phyloP scores from a whole-genome alignment of 2,888 invertebrate genomes.

The Chrysotoxum bicinctum region DNA sequence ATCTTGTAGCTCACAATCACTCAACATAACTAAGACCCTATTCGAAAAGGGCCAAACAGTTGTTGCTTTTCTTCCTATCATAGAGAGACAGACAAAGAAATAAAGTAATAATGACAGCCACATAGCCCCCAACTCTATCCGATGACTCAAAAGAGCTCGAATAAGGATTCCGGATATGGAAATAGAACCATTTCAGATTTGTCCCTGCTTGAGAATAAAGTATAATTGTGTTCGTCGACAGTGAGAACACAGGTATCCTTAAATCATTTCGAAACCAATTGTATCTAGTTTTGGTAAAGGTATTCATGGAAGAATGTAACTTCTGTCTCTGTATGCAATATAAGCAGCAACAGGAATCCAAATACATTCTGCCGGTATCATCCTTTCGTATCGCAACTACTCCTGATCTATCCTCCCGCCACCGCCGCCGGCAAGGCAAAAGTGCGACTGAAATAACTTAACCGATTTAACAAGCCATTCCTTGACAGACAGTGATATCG shows the following conservation, averaged over 20 bases:
- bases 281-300: conserved; percentile 28
- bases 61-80: background rate
- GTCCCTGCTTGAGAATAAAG: conserved; percentile 39
- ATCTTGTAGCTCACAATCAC: background rate
- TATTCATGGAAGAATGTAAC: conserved; percentile 10
- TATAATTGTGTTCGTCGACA: conserved; percentile 32
- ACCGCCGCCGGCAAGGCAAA: background rate
- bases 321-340: background rate
- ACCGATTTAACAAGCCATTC: conserved; percentile 11
- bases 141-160: background rate
- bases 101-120: conserved; percentile 35
- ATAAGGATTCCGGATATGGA: conserved; percentile 14
- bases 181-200: conserved; percentile 49
- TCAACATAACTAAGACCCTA: background rate
- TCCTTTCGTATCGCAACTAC: background rate
- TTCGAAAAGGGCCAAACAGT: background rate
- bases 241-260: conserved; percentile 29
- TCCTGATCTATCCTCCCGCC: background rate
- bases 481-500: conserved; percentile 38
- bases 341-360: background rate
- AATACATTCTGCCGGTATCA: background rate
- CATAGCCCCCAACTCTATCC: conserved; percentile 15
- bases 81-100: conserved; percentile 22
- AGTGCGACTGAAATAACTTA: conserved; percentile 48
- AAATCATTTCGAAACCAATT: conserved; percentile 46